These are phyloP conservation scores for Sebastes steindachneri DNA, from an alignment of 2,797 vertebrate genomes.

Conservation along the genomic window DNA sequence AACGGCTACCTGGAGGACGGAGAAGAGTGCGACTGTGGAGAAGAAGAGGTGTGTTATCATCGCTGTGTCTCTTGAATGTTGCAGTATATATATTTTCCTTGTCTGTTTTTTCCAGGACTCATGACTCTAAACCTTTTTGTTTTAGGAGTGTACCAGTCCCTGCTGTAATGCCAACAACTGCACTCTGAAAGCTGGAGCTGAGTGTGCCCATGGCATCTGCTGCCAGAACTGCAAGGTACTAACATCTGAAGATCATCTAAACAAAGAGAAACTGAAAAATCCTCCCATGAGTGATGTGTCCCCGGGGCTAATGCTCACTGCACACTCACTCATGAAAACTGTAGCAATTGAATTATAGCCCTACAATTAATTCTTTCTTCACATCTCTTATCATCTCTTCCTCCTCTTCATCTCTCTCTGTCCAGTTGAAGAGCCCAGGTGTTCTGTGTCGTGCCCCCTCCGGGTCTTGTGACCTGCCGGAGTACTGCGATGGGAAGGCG, in stretches of 20 bases:
- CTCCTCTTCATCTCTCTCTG: background rate
- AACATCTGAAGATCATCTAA: background rate
- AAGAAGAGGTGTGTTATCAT: constrained; percentile 84
- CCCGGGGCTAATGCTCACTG: background rate
- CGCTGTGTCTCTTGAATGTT: background rate
- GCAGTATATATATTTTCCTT: background rate
- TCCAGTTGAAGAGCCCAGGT: constrained; percentile 89
- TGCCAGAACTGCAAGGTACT: constrained; percentile 94
- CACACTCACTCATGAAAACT: background rate
- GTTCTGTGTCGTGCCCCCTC: constrained; percentile 87
- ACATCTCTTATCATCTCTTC: background rate
- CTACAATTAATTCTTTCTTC: background rate
- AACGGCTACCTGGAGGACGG: constrained; percentile 98
- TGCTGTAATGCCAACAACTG: constrained; percentile 96
- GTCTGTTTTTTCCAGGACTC: background rate
- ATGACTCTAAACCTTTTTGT: background rate
- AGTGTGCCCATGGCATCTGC: constrained; percentile 96
- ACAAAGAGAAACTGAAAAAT: background rate
- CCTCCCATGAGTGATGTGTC: background rate
- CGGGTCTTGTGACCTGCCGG: constrained; percentile 92
- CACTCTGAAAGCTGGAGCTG: constrained; percentile 89
- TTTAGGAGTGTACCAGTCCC: constrained; percentile 92
- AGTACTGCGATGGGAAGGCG: constrained; percentile 91
- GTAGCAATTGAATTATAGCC: background rate
- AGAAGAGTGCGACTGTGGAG: constrained; percentile 97